These are phyloP conservation scores for Characodon lateralis DNA, from an alignment of 2,797 vertebrate species.

Conservation along the genomic window DNA sequence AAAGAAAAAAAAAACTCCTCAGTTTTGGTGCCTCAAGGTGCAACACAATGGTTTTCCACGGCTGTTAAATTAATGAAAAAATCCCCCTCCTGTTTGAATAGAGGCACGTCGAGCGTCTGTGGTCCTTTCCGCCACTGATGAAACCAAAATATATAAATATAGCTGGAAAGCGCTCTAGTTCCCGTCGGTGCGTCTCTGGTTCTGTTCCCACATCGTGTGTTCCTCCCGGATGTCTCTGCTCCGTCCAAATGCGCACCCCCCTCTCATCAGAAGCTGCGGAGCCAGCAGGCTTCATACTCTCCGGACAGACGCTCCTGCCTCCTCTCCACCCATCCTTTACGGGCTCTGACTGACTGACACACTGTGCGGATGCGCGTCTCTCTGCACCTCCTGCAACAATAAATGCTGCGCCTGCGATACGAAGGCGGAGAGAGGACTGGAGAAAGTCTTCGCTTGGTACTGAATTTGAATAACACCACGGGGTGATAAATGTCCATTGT, in stretches of 20 bases:
- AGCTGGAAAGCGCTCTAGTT: conserved; percentile 60
- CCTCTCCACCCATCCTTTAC: conserved; percentile 51
- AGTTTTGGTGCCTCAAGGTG: conserved; percentile 54
- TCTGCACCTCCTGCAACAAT: conserved; percentile 88
- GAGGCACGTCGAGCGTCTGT: conserved; percentile 21
- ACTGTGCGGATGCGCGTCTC: conserved; percentile 56
- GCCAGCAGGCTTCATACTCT: conserved; percentile 48
- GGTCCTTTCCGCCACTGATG: conserved; percentile 37
- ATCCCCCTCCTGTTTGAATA: conserved; percentile 43
- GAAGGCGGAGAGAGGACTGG: conserved; percentile 83
- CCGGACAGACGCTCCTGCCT: conserved; percentile 62
- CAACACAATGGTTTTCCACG: conserved; percentile 65
- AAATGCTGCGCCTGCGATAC: conserved; percentile 88
- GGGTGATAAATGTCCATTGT: conserved; percentile 99
- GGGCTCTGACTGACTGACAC: conserved; percentile 66
- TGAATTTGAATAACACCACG: conserved; percentile 99
- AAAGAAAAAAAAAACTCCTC: conserved; percentile 43
- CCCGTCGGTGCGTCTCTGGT: conserved; percentile 72
- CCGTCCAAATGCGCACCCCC: conserved; percentile 47
- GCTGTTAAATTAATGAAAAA: conserved; percentile 35
- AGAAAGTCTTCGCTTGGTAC: conserved; percentile 98
- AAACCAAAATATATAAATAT: conserved; percentile 9
- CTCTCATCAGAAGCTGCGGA: conserved; percentile 55
- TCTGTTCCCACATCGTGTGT: conserved; percentile 70
- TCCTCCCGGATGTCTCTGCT: conserved; percentile 58